phyloP scores from a whole-genome alignment of 1,140 invertebrate species.

The Andrena cerasifolii region DNA sequence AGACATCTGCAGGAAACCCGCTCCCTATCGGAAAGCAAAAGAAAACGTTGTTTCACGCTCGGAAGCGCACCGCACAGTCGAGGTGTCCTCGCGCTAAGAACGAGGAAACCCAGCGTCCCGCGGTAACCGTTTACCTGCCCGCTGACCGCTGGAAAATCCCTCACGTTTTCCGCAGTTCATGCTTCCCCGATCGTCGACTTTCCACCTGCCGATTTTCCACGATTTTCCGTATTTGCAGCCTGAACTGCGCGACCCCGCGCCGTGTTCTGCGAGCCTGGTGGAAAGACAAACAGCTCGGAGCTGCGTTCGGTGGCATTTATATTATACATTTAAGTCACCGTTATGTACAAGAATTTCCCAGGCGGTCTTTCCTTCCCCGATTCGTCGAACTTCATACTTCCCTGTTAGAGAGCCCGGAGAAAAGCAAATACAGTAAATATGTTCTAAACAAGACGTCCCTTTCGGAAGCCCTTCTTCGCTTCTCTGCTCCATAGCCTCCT shows the following conservation, averaged over 20 bases:
- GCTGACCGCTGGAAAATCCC: slow-evolving; percentile 25
- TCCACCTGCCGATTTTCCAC: slow-evolving; percentile 44
- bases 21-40: no score
- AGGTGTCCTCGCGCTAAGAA: background rate
- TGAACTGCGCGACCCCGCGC: background rate
- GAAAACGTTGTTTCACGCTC: background rate
- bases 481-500: background rate
- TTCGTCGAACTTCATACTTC: background rate
- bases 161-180: slow-evolving; percentile 40
- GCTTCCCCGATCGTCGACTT: slow-evolving; percentile 37
- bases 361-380: background rate
- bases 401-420: background rate
- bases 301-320: background rate
- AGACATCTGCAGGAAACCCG: background rate
- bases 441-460: background rate
- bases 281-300: slow-evolving; percentile 14
- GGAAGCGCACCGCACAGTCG: background rate
- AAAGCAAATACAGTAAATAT: background rate
- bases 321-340: no score
- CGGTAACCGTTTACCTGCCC: no score
- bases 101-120: no score
- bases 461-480: background rate
- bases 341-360: background rate
- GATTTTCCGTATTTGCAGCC: slow-evolving; percentile 43
- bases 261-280: slow-evolving; percentile 31